These are phyloP conservation scores for Malacoctenus gilli DNA, from an alignment of 2,797 vertebrate species.

Conservation along the genomic window DNA sequence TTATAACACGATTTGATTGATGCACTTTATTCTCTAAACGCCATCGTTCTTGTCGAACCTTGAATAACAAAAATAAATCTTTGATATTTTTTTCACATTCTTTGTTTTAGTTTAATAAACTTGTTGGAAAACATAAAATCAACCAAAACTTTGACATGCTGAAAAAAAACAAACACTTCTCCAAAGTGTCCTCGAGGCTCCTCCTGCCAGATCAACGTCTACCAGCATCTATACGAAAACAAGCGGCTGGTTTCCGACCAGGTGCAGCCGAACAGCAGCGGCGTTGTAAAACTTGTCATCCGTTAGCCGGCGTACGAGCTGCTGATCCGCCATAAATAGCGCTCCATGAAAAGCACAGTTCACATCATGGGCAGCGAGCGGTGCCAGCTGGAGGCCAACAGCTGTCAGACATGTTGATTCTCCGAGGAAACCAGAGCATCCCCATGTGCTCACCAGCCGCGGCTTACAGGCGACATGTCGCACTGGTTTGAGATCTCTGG, in stretches of 20 bases:
- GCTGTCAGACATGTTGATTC: conserved; percentile 33
- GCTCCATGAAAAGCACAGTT: conserved; percentile 18
- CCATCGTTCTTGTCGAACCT: no score
- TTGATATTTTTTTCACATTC: no score
- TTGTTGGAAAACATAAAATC: no score
- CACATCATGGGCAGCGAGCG: conserved; percentile 8
- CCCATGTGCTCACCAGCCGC: conserved; percentile 20
- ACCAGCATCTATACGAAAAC: background rate
- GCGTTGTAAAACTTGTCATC: background rate
- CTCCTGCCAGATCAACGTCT: background rate
- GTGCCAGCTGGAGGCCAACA: conserved; percentile 36
- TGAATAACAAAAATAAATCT: no score
- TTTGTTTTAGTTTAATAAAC: no score
- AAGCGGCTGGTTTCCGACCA: background rate
- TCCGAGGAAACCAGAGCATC: conserved; percentile 5
- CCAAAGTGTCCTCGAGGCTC: no score
- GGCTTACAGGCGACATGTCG: conserved; percentile 11
- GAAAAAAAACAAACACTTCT: no score
- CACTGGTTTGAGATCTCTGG: background rate
- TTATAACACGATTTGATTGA: no score
- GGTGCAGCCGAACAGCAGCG: background rate
- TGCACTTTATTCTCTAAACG: no score
- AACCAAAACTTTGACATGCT: no score
- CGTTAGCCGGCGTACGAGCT: conserved; percentile 11
- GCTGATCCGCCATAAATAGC: conserved; percentile 7